Evolutionary conservation across 2,797 vertebrate genomes (phyloP), one percentile per base, ranked within the genome.

Genomic region (Gymnoscopelus braueri): DNA sequence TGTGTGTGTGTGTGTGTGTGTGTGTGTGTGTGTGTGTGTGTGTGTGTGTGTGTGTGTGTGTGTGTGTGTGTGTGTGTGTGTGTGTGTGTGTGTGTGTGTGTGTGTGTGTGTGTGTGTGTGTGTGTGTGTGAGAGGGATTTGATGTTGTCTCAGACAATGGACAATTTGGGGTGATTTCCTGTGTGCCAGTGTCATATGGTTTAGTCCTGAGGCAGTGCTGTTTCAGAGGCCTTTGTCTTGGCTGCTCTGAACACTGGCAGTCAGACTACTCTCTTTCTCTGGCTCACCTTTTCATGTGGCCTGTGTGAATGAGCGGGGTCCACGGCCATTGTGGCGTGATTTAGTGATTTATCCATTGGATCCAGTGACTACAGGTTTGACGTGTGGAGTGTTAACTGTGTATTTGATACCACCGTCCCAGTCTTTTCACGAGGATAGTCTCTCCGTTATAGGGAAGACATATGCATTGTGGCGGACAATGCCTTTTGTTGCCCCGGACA

Each of bases 81-180:
- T 59, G 58, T 44, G 57, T 59, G 58, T 60, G 58, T 60, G 58
- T 60, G 39, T 60, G 59, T 15, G 59, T 47, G n/a, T 60, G 35
- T 60, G 59, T 49, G 39, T 48, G 59, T 60, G 59, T 26, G 29
- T 35, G 29, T 35, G 56, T 24, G 57, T 11, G 7, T 39, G 32
- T 19, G 57, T 8, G 1, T 13, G 57, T 44, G 58, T 44, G 44
- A 53, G 49, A 79, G 75, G 80, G 85, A 89, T 93, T 91, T 92
- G 91, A 93, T 94, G 91, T 88, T 87, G 89, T 88, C 74, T 73
- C 78, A 85, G 86, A 95, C 94, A 95, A 94, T 88, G 74, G 86
- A 77, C 87, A 89, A 90, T 94, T 94, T 94, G 87, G 19, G 89
- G 91, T 77, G 91, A 94, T 92, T 94, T 95, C 93, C 93, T 94